phyloP scores from a whole-genome alignment of 2,888 invertebrate genomes.

The Frankliniella intonsa region DNA sequence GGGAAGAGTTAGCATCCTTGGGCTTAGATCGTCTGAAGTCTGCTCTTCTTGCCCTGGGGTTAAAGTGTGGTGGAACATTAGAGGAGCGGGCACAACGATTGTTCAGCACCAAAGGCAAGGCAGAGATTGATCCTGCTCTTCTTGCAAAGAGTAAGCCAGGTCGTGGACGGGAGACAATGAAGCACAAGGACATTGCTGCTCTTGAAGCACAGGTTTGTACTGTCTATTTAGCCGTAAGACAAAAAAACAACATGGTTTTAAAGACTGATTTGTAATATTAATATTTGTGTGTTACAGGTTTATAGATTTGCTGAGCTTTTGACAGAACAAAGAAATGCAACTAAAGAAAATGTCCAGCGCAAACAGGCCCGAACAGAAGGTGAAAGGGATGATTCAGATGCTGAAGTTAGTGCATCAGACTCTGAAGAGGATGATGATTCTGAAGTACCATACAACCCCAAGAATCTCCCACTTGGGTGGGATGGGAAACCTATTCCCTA shows the following conservation, averaged over 20 bases:
- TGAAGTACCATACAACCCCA: conserved; percentile 98
- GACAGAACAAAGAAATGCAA: conserved; percentile 78
- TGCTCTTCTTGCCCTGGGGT: conserved; percentile 89
- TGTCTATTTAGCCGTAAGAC: conserved; percentile 11
- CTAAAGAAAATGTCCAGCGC: conserved; percentile 96
- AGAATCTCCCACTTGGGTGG: conserved; percentile 98
- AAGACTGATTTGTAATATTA: conserved; percentile 23
- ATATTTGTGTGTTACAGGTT: conserved; percentile 29
- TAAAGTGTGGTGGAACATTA: conserved; percentile 97
- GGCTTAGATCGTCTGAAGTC: conserved; percentile 96
- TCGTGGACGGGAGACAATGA: conserved; percentile 58
- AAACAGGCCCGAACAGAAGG: conserved; percentile 95
- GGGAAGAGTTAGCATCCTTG: conserved; percentile 94
- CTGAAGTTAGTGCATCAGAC: conserved; percentile 74
- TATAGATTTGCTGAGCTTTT: conserved; percentile 73
- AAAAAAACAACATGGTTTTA: conserved; percentile 5
- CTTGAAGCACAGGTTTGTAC: conserved; percentile 78
- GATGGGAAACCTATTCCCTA: conserved; percentile 95
- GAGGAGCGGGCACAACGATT: conserved; percentile 96
- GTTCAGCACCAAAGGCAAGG: conserved; percentile 93
- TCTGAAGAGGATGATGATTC: conserved; percentile 79
- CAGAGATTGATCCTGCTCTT: conserved; percentile 83
- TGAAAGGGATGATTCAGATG: conserved; percentile 87
- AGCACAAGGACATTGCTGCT: conserved; percentile 80
- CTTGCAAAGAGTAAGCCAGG: conserved; percentile 82